Base-by-base conservation (phyloP, 2,113 vertebrate genomes). In the Ariopsis seemanni region DNA sequence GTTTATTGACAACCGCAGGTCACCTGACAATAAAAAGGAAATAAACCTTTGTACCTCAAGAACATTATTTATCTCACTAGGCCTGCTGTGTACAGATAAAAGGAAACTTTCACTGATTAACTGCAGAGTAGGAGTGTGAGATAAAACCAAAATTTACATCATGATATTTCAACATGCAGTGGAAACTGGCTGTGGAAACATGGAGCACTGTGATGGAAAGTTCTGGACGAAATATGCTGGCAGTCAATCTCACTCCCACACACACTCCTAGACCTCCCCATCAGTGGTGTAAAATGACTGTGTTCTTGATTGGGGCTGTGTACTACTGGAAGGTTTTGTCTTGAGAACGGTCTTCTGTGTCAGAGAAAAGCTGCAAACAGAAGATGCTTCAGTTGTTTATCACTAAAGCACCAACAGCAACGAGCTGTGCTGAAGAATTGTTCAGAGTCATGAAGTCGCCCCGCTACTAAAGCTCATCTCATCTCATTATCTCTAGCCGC, bases 31-130 rank as follows among this genome's bases (percentile, higher is more conserved):
- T 75, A 22, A 11, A 50, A 72, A 72, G 15, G 7, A 72, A 50
- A 50, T 50, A 75, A 75, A 75, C 72, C 72, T 75, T 75, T 75
- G 72, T 75, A 75, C 72, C 18, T 42, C 8, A 74, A 22, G 71
- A 74, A 22, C 17, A 11, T 75, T 48, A 50, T 50, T 75, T 75
- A 50, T 75, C 72, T 50, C 42, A 10, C 8, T 4, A 22, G 71
- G 34, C 10, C 14, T 72, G 69, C 27, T 72, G 71, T 20, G 30
- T 42, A 9, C 10, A 17, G 71, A 65, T 9, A n/a, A 5, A 60
- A 18, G 4, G 4, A 20, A 60, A 55, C 0, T 0, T 65, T 65
- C 58, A 60, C 58, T 60, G 58, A 22, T 60, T 60, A 55, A 55
- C 6, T 60, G 18, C 62, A 65, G 62, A 65, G 62, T n/a, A 15